A percentile compares a stretch with the other conserved stretches of the same genome.
phyloP scores from a whole-genome alignment of 2,888 invertebrate species.

The Timandra comae region DNA sequence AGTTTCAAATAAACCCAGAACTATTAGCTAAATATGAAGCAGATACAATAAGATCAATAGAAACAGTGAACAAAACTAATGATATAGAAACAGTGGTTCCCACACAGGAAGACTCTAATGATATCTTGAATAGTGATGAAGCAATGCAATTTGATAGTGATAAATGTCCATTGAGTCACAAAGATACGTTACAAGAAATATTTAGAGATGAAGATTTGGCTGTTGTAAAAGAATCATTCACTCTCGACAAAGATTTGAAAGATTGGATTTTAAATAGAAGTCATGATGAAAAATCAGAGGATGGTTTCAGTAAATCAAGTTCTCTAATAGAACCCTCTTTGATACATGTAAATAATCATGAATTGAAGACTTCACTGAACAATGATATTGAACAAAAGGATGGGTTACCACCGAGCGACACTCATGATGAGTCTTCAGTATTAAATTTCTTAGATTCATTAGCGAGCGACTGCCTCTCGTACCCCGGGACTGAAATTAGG shows the following conservation, averaged over 20 bases:
- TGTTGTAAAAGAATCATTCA: conserved; percentile 38
- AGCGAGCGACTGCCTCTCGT: conserved; percentile 53
- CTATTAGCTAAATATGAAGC: conserved; percentile 54
- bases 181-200: conserved; percentile 37
- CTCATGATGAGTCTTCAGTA: conserved; percentile 51
- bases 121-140: conserved; percentile 6
- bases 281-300: conserved; percentile 40
- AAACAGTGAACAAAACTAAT: conserved; percentile 27
- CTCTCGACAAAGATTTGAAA: conserved; percentile 41
- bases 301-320: conserved; percentile 47
- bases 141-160: conserved; percentile 9
- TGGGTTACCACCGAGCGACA: conserved; percentile 17
- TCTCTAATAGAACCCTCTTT: conserved; percentile 47
- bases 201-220: conserved; percentile 43
- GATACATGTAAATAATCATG: conserved; percentile 41
- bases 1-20: conserved; percentile 62
- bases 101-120: conserved; percentile 3
- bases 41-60: conserved; percentile 49
- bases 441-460: conserved; percentile 62
- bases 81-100: conserved; percentile 3
- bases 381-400: conserved; percentile 21
- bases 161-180: conserved; percentile 17
- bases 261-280: conserved; percentile 46
- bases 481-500: conserved; percentile 62
- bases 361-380: conserved; percentile 16